phyloP scores from a whole-genome alignment of 2,113 vertebrate species.

The Platanista minor region DNA sequence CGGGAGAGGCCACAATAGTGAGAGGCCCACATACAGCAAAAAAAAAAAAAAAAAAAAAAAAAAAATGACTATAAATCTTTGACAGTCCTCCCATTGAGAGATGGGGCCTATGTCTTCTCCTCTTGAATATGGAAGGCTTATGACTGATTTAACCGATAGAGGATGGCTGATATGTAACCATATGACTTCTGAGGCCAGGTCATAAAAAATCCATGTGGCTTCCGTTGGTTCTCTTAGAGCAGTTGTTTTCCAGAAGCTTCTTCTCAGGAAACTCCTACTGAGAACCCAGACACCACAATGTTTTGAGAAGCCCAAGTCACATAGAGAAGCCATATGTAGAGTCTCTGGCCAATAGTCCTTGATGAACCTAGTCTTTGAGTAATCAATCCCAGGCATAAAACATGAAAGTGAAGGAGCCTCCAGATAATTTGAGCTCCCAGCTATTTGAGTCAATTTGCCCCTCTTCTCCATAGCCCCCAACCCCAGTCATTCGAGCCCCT shows the following conservation, averaged over 20 bases:
- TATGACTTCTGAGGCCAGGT: background rate
- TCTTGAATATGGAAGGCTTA: background rate
- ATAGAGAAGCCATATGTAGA: background rate
- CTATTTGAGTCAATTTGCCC: background rate
- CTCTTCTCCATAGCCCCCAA: too few species aligned
- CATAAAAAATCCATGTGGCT: constrained; percentile 9
- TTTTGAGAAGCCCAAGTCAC: background rate
- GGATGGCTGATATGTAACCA: background rate
- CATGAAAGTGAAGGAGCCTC: background rate
- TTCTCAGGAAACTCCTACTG: background rate
- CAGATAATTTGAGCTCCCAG: background rate
- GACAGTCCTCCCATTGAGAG: background rate
- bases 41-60: background rate
- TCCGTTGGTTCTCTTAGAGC: background rate
- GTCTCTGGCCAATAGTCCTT: background rate
- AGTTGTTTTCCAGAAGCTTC: background rate
- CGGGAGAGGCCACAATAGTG: too few species aligned
- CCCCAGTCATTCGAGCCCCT: background rate
- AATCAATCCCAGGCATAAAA: background rate
- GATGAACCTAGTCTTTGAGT: background rate
- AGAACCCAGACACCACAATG: background rate
- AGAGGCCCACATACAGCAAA: too few species aligned
- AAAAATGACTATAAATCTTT: background rate
- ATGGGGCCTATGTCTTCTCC: background rate
- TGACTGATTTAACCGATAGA: background rate